These are phyloP conservation scores for Antheraea pernyi DNA, from an alignment of 1,140 invertebrate genomes.

Conservation along the genomic window DNA sequence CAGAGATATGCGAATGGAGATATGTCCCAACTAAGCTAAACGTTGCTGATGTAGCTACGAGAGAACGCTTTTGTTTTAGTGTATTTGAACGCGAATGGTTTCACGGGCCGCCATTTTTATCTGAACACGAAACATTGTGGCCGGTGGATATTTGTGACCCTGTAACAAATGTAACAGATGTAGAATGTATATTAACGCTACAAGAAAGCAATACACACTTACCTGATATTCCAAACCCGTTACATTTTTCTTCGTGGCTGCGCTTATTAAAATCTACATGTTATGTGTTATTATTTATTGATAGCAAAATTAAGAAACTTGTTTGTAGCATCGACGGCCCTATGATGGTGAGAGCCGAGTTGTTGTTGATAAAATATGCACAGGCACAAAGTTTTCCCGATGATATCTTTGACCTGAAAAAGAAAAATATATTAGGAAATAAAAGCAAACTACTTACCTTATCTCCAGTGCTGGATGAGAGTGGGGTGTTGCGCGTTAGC, in stretches of 20 bases:
- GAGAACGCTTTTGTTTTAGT: constrained; percentile 15
- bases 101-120: constrained; percentile 20
- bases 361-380: constrained; percentile 12
- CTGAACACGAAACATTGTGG: constrained; percentile 14
- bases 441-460: constrained; percentile 24
- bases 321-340: not conserved
- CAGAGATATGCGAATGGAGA: constrained; percentile 35
- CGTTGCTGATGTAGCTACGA: constrained; percentile 43
- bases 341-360: constrained; percentile 15
- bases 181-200: not conserved
- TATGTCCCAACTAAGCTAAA: constrained; percentile 45
- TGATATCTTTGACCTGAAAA: constrained; percentile 19
- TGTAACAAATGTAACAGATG: not conserved
- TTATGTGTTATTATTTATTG: constrained; percentile 10
- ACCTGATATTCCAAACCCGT: constrained; percentile 12
- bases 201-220: not conserved
- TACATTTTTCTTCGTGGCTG: constrained; percentile 21
- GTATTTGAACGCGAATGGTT: constrained; percentile 23
- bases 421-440: constrained; percentile 16
- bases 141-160: constrained; percentile 6
- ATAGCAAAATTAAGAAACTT: constrained; percentile 7
- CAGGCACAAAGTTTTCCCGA: constrained; percentile 10
- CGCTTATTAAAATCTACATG: constrained; percentile 11
- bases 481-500: constrained; percentile 16
- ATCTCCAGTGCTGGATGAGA: constrained; percentile 18